Percentiles rank a stretch among this genome's conserved stretches.
Evolutionary conservation across 2,113 vertebrate species (phyloP).

Genomic region (Caloenas nicobarica): DNA sequence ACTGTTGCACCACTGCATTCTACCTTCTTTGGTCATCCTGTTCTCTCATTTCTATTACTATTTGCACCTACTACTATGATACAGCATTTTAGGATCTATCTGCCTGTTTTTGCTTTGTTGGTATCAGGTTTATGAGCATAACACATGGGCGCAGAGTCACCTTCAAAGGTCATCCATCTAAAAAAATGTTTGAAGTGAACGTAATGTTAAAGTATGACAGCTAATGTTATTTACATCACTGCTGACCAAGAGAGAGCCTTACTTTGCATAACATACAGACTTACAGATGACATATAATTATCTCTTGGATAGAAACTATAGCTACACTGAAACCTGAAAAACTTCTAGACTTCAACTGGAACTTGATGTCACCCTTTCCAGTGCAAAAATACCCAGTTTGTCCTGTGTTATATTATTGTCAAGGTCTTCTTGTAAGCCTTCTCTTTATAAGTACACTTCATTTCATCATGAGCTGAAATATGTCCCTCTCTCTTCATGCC

Average conservation of each 20-base stretch:
- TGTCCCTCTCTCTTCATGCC: not conserved
- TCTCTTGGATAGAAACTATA: not conserved
- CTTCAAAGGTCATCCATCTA: not conserved
- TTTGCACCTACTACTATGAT: not conserved
- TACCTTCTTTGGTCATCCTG: not conserved
- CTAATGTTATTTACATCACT: not conserved
- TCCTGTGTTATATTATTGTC: not conserved
- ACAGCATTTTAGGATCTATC: not conserved
- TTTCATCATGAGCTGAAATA: not conserved
- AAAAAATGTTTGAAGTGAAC: not conserved
- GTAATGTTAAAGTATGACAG: conserved; percentile 6
- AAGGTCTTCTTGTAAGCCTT: not conserved
- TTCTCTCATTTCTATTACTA: not conserved
- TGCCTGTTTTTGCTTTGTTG: not conserved
- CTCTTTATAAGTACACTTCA: not conserved
- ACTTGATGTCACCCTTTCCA: not conserved
- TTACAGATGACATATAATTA: not conserved
- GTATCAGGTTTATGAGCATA: not conserved
- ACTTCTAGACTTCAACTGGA: not conserved
- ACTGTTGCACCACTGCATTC: not conserved
- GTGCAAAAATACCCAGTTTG: not conserved
- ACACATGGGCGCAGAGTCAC: not conserved
- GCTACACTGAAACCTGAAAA: not conserved
- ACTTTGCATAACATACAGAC: not conserved
- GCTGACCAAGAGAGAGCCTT: not conserved